Conservation (phyloP, 2,113 vertebrate species). For the Cynoglossus semilaevis region DNA sequence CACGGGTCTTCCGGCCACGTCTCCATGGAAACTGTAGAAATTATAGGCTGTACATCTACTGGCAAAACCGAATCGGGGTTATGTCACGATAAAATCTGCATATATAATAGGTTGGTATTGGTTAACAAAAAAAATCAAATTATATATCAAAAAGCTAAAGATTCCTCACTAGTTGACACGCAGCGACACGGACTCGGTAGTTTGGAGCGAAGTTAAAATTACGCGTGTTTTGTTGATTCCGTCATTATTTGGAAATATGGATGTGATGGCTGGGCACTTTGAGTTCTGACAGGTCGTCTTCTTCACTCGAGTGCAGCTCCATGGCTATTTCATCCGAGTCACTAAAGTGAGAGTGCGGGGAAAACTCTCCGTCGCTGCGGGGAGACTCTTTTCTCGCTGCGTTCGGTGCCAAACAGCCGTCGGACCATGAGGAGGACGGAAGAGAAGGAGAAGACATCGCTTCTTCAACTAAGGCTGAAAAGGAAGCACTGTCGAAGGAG, state of each 20-base stretch:
- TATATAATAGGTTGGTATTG: too few species aligned
- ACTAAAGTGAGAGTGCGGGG: slow-evolving; percentile 94
- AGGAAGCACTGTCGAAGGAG: slow-evolving; percentile 77
- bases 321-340: slow-evolving; percentile 90
- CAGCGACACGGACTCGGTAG: too few species aligned
- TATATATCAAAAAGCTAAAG: too few species aligned
- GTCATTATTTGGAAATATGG: slow-evolving; percentile 1
- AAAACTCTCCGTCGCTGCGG: slow-evolving; percentile 94
- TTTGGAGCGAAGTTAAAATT: slow-evolving; percentile 4
- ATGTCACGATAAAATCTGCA: slow-evolving; percentile 23
- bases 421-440: slow-evolving; percentile 57
- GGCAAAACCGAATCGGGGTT: slow-evolving; percentile 72
- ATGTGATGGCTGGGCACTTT: slow-evolving; percentile 63
- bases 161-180: slow-evolving; percentile 59
- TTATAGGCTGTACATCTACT: slow-evolving; percentile 61
- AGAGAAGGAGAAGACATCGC: slow-evolving; percentile 62
- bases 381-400: slow-evolving; percentile 84
- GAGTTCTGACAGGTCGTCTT: slow-evolving; percentile 79
- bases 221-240: not conserved
- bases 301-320: slow-evolving; percentile 77
- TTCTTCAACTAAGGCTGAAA: slow-evolving; percentile 77
- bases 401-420: slow-evolving; percentile 56
- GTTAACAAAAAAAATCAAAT: too few species aligned
- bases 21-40: slow-evolving; percentile 63
- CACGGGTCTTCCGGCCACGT: slow-evolving; percentile 71